Base-by-base conservation (phyloP, 2,888 invertebrate species). In the Cantharis rustica region DNA sequence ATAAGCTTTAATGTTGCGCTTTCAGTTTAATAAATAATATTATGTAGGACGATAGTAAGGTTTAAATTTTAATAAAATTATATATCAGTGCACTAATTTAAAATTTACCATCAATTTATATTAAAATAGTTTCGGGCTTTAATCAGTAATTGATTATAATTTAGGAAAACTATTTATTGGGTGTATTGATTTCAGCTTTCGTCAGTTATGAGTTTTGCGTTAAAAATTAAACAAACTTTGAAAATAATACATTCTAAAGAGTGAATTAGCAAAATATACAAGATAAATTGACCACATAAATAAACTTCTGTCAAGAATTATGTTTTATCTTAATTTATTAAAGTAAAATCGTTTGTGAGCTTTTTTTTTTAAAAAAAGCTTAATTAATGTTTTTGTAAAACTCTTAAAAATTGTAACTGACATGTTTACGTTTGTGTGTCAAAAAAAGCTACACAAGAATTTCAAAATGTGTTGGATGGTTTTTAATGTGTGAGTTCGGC, bases 401-500 rank as follows among this genome's bases (percentile, higher is more conserved):
- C 23, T 17, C 23, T 20, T 66, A 66, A 66, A 17, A 66, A 66
- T 20, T 17, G 13, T 23, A 66, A 66, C 64, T 66, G 64, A 66
- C 64, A 66, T 66, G 64, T 66, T 66, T 66, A 66, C 64, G 64
- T 66, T 20, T 66, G 23, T 66, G 23, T 66, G 64, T 17, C 20
- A 66, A 66, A 66, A 66, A 66, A 66, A 20, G 17, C 7, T 4
- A 66, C 23, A n/a, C 13, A 66, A 20, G 64, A 66, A 66, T 66
- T 66, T 66, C 16, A 20, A 23, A 66, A 66, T 66, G 64, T 66
- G 64, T 66, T 66, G 10, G 64, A 66, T 66, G 64, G 64, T 23
- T 62, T 72, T 16, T 75, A 71, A 74, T 75, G 61, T 75, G 68
- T 71, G 71, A 20, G 72, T 11, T 31, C 16, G 61, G n/a, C 71